Conservation (phyloP, 1,140 invertebrate genomes). For the Ostrea denselamellosa region DNA sequence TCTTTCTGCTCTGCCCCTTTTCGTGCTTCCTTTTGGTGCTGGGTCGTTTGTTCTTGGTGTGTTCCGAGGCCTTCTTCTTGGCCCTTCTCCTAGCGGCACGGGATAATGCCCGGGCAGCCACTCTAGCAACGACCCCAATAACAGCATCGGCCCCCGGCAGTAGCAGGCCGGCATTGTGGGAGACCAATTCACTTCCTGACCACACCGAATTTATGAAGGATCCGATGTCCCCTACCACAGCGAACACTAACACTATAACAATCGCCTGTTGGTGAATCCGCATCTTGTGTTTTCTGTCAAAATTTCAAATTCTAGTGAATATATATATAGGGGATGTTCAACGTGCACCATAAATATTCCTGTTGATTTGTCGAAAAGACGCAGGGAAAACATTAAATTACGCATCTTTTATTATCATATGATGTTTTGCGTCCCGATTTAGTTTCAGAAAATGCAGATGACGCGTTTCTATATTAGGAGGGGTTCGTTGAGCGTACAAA, state of each 20-base stretch:
- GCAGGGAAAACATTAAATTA: not conserved
- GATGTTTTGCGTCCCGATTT: not conserved
- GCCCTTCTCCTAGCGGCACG: not conserved
- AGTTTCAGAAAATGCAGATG: constrained; percentile 9
- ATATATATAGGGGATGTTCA: not conserved
- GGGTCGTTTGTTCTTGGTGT: constrained; percentile 21
- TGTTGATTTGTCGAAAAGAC: not conserved
- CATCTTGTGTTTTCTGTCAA: not conserved
- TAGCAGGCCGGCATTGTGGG: not conserved
- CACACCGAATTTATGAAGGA: constrained; percentile 10
- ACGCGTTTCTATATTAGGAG: not conserved
- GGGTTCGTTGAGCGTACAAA: not conserved
- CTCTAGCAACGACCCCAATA: not conserved
- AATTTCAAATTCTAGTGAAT: not conserved
- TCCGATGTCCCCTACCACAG: not conserved
- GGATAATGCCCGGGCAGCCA: not conserved
- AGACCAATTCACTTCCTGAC: not conserved
- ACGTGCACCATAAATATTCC: not conserved
- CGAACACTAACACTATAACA: not conserved
- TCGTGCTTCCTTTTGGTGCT: constrained; percentile 31
- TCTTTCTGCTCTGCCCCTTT: not conserved
- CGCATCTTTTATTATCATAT: not conserved
- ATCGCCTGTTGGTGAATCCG: not conserved
- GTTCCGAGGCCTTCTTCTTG: not conserved
- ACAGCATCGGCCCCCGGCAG: not conserved